Evolutionary conservation across 2,113 vertebrate genomes (phyloP), one percentile per base, ranked within the genome.

Genomic region (Synodontis membranacea): DNA sequence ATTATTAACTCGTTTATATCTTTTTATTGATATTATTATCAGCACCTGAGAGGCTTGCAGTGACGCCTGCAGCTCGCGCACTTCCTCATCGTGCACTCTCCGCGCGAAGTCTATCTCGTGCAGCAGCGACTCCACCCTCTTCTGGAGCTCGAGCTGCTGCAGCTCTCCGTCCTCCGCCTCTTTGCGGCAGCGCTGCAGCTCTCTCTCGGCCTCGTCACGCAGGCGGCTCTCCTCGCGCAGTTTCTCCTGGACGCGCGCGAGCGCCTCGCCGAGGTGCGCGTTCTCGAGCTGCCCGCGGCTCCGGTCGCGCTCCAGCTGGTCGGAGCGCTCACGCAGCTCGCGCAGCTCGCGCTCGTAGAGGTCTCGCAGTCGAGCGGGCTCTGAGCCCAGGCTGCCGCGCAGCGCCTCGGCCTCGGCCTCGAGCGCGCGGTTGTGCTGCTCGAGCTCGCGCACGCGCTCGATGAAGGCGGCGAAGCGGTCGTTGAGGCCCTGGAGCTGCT

Each of bases 391-490:
- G 85, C 94, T 94, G 92, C 95, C 94, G 4, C 95, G 93, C 92
- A 96, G 94, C 86, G 93, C 54, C 23, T 92, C 89, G 10, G 94
- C 95, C 91, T 96, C 96, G 6, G 95, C 94, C 89, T 96, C 95
- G 70, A 96, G 94, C 11, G 95, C 94, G 84, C 94, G 94, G 86
- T 96, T 96, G 88, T 95, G 95, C 93, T 95, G 95, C 93, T 96
- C 96, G 86, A 96, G 91, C 89, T 93, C 92, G 89, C 94, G 95
- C 83, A 96, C 96, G 74, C 95, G 96, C 91, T 96, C 96, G 37
- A 96, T 96, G 93, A 96, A 96, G 90, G 94, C 92, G 86, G 94
- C 95, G 90, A 96, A 96, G 88, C 96, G 96, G 94, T 96, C 96
- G 87, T 96, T 96, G 50, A 96, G 94, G 84, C 95, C 96, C 89